Conservation (phyloP, 2,113 vertebrate genomes). For the Nematolebias whitei region DNA sequence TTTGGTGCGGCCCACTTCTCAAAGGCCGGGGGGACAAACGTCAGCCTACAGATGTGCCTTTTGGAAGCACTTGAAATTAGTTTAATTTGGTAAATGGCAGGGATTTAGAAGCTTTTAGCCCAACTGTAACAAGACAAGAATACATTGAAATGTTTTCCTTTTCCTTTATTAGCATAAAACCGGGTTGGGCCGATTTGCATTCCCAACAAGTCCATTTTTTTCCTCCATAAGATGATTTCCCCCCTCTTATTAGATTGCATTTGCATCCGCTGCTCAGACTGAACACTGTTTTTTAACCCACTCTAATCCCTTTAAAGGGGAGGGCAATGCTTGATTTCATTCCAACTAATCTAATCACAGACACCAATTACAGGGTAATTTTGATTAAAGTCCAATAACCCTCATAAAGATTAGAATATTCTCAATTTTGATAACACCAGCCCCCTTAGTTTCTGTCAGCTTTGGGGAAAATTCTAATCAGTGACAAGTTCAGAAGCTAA, state of each 20-base stretch:
- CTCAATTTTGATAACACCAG: slow-evolving; percentile 40
- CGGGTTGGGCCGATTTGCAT: slow-evolving; percentile 88
- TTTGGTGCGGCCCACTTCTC: slow-evolving; percentile 85
- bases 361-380: slow-evolving; percentile 74
- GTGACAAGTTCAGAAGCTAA: slow-evolving; percentile 38
- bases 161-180: slow-evolving; percentile 91
- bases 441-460: slow-evolving; percentile 22
- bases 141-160: slow-evolving; percentile 94
- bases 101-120: slow-evolving; percentile 96
- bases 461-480: slow-evolving; percentile 17
- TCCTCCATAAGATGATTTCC: slow-evolving; percentile 46
- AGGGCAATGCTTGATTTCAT: slow-evolving; percentile 64
- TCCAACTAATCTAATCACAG: slow-evolving; percentile 74
- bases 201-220: slow-evolving; percentile 78
- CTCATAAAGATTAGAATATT: slow-evolving; percentile 50
- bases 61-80: slow-evolving; percentile 99
- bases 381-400: slow-evolving; percentile 75
- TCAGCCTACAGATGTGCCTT: slow-evolving; percentile 98
- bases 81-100: slow-evolving; percentile 99
- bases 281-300: slow-evolving; percentile 65
- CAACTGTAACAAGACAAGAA: slow-evolving; percentile 92
- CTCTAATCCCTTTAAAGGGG: slow-evolving; percentile 70
- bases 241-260: slow-evolving; percentile 62
- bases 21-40: slow-evolving; percentile 87
- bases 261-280: slow-evolving; percentile 65